phyloP scores from a whole-genome alignment of 2,797 vertebrate genomes.

The Crocidura indochinensis region DNA sequence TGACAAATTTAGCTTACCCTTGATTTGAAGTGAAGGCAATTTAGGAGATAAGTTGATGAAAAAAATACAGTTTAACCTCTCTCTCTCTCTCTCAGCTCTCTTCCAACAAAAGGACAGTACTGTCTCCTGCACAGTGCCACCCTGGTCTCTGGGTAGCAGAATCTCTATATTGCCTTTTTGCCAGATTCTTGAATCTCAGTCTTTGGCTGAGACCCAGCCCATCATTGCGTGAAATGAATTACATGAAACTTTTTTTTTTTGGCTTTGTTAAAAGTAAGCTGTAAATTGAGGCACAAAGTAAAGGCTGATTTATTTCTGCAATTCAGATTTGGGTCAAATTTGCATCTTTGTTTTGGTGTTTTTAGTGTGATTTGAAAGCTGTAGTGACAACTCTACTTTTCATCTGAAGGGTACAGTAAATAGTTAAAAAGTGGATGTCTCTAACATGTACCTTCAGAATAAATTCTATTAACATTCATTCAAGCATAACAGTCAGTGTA shows the following conservation, averaged over 20 bases:
- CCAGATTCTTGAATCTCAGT: conserved; percentile 88
- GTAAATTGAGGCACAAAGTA: conserved; percentile 86
- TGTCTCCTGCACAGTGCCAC: conserved; percentile 87
- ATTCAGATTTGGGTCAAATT: conserved; percentile 87
- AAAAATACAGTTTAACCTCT: conserved; percentile 87
- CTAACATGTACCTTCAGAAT: conserved; percentile 92
- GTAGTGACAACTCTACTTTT: conserved; percentile 88
- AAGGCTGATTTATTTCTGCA: conserved; percentile 82
- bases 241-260: conserved; percentile 88
- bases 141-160: conserved; percentile 87
- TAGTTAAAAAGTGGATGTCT: conserved; percentile 92
- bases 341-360: conserved; percentile 88
- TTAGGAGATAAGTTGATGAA: conserved; percentile 87
- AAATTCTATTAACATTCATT: conserved; percentile 93
- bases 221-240: conserved; percentile 91
- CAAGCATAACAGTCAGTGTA: conserved; percentile 92
- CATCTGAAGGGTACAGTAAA: conserved; percentile 91
- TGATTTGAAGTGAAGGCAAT: conserved; percentile 91
- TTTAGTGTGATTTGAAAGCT: conserved; percentile 88
- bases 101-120: conserved; percentile 87
- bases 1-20: conserved; percentile 91
- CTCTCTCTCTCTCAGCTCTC: conserved; percentile 85
- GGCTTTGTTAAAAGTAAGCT: conserved; percentile 89
- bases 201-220: conserved; percentile 89
- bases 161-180: conserved; percentile 88